Evolutionary conservation across 92 coral and sea anemone genomes (phyloP).

Genomic region (Isaurus tuberculatus): DNA sequence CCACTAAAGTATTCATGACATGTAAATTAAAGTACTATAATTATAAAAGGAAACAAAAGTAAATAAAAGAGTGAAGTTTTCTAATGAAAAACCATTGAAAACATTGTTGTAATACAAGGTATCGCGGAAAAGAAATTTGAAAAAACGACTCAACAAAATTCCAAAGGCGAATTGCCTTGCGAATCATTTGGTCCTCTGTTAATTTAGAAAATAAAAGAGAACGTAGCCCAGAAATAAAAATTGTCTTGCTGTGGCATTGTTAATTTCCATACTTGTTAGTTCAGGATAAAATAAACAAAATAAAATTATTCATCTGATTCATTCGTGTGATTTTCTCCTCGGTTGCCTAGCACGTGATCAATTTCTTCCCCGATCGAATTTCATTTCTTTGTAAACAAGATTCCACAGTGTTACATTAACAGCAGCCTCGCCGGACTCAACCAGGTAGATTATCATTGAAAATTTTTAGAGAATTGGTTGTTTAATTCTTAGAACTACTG

Average conservation of each 20-base stretch:
- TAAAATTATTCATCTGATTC: conserved; percentile 47
- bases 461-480: no score
- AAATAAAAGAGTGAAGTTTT: conserved; percentile 47
- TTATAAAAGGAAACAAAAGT: conserved; percentile 20
- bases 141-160: no score
- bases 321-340: conserved; percentile 33
- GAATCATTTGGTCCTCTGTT: no score
- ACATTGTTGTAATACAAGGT: conserved; percentile 42
- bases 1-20: no score
- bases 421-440: background rate
- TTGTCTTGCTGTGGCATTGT: no score
- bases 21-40: conserved; percentile 17
- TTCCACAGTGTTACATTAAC: conserved; percentile 31
- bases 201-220: no score
- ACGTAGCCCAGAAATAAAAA: no score
- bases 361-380: conserved; percentile 38
- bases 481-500: no score
- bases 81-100: conserved; percentile 48
- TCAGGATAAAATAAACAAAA: conserved; percentile 24
- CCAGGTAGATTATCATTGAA: background rate
- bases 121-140: conserved; percentile 22
- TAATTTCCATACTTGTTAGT: conserved; percentile 21
- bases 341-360: conserved; percentile 38
- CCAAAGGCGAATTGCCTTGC: conserved; percentile 30
- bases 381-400: conserved; percentile 49